Conservation (phyloP, 2,113 vertebrate species). For the Etheostoma spectabile region DNA sequence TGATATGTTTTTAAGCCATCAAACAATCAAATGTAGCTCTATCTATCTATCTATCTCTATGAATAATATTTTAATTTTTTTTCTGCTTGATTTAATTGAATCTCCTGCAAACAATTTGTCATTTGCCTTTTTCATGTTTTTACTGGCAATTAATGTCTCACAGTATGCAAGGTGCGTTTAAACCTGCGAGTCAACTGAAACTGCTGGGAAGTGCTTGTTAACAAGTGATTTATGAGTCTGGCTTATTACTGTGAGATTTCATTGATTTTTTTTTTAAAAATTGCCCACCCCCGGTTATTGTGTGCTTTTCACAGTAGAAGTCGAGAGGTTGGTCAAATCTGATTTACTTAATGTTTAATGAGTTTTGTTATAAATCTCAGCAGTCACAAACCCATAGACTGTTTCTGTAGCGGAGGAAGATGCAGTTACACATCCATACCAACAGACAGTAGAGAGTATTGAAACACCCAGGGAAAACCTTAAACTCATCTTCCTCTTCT, state of each 20-base stretch:
- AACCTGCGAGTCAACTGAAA: conserved; percentile 50
- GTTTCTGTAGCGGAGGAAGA: conserved; percentile 6
- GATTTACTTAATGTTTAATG: conserved; percentile 66
- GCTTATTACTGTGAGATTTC: conserved; percentile 70
- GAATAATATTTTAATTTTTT: too few relatives aligned
- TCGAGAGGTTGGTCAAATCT: conserved; percentile 61
- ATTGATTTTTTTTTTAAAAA: conserved; percentile 78
- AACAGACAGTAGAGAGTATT: conserved; percentile 23
- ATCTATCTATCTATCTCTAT: too few relatives aligned
- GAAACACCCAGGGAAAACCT: conserved; percentile 16
- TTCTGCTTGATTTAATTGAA: conserved; percentile 4
- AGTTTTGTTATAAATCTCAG: conserved; percentile 55
- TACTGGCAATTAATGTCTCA: conserved; percentile 45
- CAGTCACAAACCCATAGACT: background rate
- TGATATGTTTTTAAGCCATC: conserved; percentile 1
- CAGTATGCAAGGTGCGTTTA: conserved; percentile 38
- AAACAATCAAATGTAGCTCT: background rate
- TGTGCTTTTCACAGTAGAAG: conserved; percentile 63
- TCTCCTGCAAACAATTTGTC: conserved; percentile 4
- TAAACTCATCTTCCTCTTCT: conserved; percentile 24
- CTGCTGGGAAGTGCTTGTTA: conserved; percentile 71
- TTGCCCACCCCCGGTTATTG: conserved; percentile 57
- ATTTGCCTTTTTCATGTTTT: conserved; percentile 32
- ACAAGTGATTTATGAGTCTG: conserved; percentile 71
- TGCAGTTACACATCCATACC: conserved; percentile 14